Base-by-base conservation (phyloP, 2,888 invertebrate species). In the Himalopsyche tibetana region DNA sequence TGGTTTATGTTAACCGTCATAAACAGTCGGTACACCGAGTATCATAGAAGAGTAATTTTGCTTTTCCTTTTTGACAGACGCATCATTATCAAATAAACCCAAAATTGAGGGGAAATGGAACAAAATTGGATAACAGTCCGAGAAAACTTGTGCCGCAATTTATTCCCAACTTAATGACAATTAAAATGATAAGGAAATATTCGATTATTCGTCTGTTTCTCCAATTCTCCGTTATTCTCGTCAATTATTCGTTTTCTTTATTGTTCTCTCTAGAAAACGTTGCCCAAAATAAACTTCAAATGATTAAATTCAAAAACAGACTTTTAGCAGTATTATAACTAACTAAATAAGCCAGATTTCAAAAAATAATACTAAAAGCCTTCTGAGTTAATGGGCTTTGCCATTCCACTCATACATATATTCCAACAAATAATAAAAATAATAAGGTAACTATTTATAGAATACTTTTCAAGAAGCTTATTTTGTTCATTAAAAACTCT, bases 151-250 rank as follows among this genome's bases (percentile, higher is more conserved):
- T 55, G 56, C 84, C 85, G 82, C 87, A 85, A 85, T 87, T 87
- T 87, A 85, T 85, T 87, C 84, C 80, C 80, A 87, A 85, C 87
- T 83, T 83, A 84, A 87, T 87, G 87, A 87, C 87, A 87, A 87
- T 87, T 84, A 87, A 87, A 87, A 85, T 85, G 87, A 87, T 85
- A 85, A 87, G 84, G 74, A 74, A 85, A 84, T 87, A 87, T 87
- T 87, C 87, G 87, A 87, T 87, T 87, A 87, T 87, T 87, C 82
- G 80, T 81, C 55, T 83, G 74, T 87, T 82, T 84, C 85, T 80
- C 82, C 15, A 12, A 82, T 87, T 85, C 82, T 82, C 85, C 82
- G 69, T 82, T 63, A 51, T 87, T 83, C 87, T 81, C 83, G 83
- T 87, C 82, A 84, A 83, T 85, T 85, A 84, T 84, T 74, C 84